These are phyloP conservation scores for Pseudonaja textilis DNA, from an alignment of 2,113 vertebrate genomes.

Conservation along the genomic window DNA sequence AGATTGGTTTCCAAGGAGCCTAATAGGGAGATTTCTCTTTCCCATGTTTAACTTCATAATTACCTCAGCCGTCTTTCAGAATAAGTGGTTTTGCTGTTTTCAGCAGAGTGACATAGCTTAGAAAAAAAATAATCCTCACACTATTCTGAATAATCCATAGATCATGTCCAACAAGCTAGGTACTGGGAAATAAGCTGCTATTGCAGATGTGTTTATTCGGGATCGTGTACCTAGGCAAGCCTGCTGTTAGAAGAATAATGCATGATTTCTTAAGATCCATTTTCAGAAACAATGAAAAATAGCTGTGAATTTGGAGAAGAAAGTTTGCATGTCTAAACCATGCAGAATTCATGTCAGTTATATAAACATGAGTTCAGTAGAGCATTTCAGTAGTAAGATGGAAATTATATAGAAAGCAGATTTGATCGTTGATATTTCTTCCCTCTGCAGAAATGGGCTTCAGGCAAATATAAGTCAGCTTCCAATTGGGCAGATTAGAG, in stretches of 20 bases:
- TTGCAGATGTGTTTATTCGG: constrained; percentile 38
- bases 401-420: not conserved
- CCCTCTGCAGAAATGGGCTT: constrained; percentile 13
- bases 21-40: constrained; percentile 46
- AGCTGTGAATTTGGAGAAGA: constrained; percentile 5
- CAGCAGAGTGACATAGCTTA: constrained; percentile 60
- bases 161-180: constrained; percentile 46
- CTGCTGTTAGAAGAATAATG: constrained; percentile 2
- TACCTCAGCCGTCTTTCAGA: constrained; percentile 57
- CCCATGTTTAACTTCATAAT: constrained; percentile 36
- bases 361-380: constrained; percentile 10
- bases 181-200: constrained; percentile 57
- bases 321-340: not conserved
- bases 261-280: constrained; percentile 17
- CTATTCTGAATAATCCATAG: constrained; percentile 32
- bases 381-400: constrained; percentile 1
- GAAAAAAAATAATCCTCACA: constrained; percentile 55
- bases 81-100: constrained; percentile 58
- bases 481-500: constrained; percentile 5
- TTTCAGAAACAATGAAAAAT: constrained; percentile 5
- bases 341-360: not conserved
- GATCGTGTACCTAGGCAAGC: constrained; percentile 40
- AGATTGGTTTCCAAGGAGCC: constrained; percentile 15
- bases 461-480: not conserved
- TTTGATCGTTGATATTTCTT: not conserved